Conservation (phyloP, 2,888 invertebrate genomes). For the Polyploca ridens region DNA sequence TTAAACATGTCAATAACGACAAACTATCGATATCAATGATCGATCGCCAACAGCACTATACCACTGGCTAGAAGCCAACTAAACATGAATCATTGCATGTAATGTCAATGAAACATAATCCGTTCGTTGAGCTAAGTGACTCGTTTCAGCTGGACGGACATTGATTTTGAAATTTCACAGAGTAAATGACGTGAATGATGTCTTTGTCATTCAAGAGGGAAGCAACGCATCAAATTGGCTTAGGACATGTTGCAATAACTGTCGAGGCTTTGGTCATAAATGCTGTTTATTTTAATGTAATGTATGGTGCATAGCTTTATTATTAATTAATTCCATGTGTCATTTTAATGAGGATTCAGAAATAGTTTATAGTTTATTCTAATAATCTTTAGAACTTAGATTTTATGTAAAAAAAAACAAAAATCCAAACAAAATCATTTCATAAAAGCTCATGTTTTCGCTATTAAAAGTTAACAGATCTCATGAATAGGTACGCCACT, state of each 20-base stretch:
- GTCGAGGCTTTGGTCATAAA: not conserved
- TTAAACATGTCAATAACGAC: slow-evolving; percentile 1
- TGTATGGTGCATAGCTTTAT: no score
- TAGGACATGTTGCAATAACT: not conserved
- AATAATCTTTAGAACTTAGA: no score
- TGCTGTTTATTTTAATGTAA: not conserved
- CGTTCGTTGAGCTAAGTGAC: slow-evolving; percentile 56
- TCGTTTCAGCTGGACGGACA: slow-evolving; percentile 39
- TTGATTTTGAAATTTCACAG: slow-evolving; percentile 13
- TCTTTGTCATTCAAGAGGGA: slow-evolving; percentile 9
- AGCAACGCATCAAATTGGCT: not conserved
- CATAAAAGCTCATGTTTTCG: no score
- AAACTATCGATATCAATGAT: slow-evolving; percentile 2
- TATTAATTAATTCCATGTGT: no score
- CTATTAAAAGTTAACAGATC: no score
- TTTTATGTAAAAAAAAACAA: no score
- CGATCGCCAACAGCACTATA: not conserved
- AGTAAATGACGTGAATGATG: slow-evolving; percentile 8
- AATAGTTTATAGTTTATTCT: no score
- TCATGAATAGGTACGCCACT: no score
- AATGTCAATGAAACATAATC: slow-evolving; percentile 66
- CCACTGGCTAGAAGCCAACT: slow-evolving; percentile 52
- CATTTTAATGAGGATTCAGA: no score
- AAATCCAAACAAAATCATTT: no score
- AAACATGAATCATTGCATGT: slow-evolving; percentile 57